Conservation (phyloP, 2,113 vertebrate species). For the Ceyx melanurus region DNA sequence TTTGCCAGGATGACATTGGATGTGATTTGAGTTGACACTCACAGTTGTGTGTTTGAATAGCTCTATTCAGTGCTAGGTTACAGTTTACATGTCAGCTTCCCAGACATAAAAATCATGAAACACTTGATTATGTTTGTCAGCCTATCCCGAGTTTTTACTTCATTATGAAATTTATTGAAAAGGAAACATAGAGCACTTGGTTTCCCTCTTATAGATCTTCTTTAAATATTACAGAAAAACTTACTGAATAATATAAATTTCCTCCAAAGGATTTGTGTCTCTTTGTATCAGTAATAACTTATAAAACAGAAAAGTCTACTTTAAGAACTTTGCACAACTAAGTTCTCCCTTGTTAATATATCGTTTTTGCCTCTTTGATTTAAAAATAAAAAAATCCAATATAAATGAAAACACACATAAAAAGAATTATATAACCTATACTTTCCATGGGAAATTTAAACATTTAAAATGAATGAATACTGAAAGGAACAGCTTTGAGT, state of each 20-base stretch:
- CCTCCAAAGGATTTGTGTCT: neutral
- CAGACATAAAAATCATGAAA: neutral
- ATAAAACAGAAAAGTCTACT: neutral
- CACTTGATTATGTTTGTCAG: slow-evolving; percentile 54
- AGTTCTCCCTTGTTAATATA: neutral
- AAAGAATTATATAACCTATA: neutral
- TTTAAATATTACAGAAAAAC: neutral
- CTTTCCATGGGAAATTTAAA: slow-evolving; percentile 8
- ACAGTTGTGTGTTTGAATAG: slow-evolving; percentile 42
- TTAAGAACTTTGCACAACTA: neutral
- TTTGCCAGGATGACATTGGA: neutral
- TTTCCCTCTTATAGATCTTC: neutral
- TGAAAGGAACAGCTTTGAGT: slow-evolving; percentile 55
- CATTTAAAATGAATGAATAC: slow-evolving; percentile 47
- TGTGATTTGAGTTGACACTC: slow-evolving; percentile 42
- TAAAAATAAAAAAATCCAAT: neutral
- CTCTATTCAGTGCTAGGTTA: slow-evolving; percentile 20
- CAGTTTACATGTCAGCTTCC: slow-evolving; percentile 43
- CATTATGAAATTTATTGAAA: slow-evolving; percentile 18
- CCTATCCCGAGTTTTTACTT: slow-evolving; percentile 41
- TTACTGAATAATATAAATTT: neutral
- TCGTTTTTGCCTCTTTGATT: neutral
- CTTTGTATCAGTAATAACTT: neutral
- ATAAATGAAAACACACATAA: neutral
- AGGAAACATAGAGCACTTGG: neutral